Evolutionary conservation across 2,797 vertebrate species (phyloP).

Genomic region (Tenualosa thibaudeaui): DNA sequence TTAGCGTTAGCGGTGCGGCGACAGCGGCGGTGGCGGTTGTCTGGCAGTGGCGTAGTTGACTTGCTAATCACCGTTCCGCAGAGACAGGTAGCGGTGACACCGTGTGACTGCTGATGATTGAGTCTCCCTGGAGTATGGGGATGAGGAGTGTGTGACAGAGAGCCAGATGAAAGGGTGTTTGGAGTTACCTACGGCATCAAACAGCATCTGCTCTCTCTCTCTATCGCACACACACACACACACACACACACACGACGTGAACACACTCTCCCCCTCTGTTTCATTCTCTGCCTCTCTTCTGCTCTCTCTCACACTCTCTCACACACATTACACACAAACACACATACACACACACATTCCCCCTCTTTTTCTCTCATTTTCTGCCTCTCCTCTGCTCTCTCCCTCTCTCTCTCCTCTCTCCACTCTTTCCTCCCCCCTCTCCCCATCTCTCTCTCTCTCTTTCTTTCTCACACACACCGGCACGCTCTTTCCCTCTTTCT

Average conservation of each 20-base stretch:
- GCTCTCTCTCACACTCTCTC: constrained; percentile 41
- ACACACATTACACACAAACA: no score
- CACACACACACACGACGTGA: constrained; percentile 18
- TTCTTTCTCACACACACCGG: background rate
- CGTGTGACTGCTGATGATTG: constrained; percentile 72
- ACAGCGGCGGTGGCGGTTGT: constrained; percentile 29
- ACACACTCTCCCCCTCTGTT: background rate
- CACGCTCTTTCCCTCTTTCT: background rate
- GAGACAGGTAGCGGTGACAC: constrained; percentile 68
- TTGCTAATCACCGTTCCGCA: constrained; percentile 72
- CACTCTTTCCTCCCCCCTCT: background rate
- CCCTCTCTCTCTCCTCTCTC: constrained; percentile 20
- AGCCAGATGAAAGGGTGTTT: constrained; percentile 78
- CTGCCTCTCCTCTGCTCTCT: background rate
- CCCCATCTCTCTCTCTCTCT: background rate
- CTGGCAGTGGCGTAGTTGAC: constrained; percentile 43
- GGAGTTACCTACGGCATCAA: constrained; percentile 80
- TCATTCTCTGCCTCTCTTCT: constrained; percentile 36
- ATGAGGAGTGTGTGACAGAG: constrained; percentile 71
- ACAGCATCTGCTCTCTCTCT: constrained; percentile 62
- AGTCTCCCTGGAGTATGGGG: constrained; percentile 73
- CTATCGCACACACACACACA: background rate
- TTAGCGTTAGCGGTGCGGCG: constrained; percentile 25
- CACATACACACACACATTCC: no score
- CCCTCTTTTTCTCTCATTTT: no score